Conservation (phyloP, 2,113 vertebrate genomes). For the Riparia riparia region DNA sequence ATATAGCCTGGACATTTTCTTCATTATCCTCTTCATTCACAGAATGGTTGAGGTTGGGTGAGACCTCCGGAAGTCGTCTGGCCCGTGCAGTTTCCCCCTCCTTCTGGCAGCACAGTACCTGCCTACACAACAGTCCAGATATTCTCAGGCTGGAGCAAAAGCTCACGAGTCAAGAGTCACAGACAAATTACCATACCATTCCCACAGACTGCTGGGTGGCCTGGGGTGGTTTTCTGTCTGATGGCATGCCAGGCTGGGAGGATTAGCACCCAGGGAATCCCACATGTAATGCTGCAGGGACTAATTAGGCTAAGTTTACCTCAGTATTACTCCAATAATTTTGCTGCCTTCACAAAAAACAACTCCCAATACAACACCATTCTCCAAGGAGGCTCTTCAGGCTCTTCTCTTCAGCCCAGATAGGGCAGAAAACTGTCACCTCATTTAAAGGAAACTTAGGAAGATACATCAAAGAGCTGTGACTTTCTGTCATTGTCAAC, state of each 20-base stretch:
- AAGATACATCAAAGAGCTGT: background rate
- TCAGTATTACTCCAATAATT: background rate
- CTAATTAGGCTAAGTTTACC: background rate
- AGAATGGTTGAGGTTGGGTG: background rate
- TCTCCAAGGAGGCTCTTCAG: background rate
- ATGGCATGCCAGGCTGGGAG: background rate
- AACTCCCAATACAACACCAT: rapidly evolving
- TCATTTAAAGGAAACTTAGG: background rate
- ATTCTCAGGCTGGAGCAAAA: background rate
- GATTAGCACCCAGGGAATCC: background rate
- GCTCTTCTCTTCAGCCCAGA: background rate
- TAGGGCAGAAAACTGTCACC: background rate
- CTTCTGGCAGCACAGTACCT: background rate
- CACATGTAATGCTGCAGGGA: background rate
- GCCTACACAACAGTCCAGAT: background rate
- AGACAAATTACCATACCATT: background rate
- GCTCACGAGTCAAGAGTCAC: background rate
- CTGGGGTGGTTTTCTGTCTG: background rate
- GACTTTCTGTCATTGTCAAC: background rate
- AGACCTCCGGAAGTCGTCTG: background rate
- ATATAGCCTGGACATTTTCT: background rate
- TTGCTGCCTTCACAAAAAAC: background rate
- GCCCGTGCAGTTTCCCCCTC: background rate
- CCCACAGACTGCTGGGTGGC: background rate
- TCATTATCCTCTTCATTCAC: background rate